These are phyloP conservation scores for Thryonomys swinderianus DNA, from an alignment of 2,113 vertebrate species.

Conservation along the genomic window DNA sequence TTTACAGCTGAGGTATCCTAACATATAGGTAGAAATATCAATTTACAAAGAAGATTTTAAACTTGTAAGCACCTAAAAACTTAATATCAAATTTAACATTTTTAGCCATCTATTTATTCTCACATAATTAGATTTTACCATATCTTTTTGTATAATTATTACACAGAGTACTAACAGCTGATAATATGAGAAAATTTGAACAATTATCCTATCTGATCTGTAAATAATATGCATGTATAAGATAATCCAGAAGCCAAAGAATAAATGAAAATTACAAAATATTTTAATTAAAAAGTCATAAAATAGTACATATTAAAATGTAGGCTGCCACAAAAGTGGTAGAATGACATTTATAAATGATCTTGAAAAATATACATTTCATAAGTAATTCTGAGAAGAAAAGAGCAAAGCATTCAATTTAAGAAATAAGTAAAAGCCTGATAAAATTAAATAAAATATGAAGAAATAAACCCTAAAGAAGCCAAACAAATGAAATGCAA, in stretches of 20 bases:
- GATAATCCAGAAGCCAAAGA: not conserved
- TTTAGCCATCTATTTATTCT: not conserved
- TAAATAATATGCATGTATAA: not conserved
- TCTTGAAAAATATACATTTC: not conserved
- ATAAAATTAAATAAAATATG: not conserved
- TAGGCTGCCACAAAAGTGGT: not conserved
- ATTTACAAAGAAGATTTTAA: not conserved
- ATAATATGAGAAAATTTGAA: not conserved
- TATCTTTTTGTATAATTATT: not conserved
- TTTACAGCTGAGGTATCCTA: not conserved
- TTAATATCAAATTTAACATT: not conserved
- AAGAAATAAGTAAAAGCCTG: not conserved
- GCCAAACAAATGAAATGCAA: not conserved
- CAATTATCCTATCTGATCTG: not conserved
- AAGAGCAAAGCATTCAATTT: not conserved
- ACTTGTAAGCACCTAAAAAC: not conserved
- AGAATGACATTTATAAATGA: not conserved
- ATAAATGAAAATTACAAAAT: not conserved
- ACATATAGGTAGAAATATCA: not conserved
- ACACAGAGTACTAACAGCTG: not conserved
- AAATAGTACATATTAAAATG: not conserved
- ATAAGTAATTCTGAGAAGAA: not conserved
- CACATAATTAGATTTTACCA: not conserved
- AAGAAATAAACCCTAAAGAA: conserved; percentile 7
- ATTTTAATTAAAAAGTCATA: not conserved